These are phyloP conservation scores for Chloropsis hardwickii DNA, from an alignment of 2,113 vertebrate species.

Conservation along the genomic window DNA sequence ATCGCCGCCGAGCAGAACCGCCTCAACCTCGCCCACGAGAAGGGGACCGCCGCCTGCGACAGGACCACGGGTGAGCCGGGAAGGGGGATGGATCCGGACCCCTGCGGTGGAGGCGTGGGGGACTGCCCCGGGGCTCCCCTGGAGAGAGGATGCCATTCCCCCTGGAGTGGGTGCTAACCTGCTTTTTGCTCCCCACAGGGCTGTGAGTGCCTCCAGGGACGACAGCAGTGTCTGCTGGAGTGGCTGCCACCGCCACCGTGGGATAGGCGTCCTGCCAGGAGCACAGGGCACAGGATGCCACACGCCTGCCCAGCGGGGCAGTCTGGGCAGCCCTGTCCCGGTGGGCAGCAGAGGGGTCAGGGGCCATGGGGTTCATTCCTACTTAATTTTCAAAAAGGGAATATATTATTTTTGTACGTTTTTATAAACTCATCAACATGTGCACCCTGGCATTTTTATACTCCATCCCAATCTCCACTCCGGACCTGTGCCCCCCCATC, in stretches of 20 bases:
- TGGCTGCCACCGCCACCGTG: background rate
- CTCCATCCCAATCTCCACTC: background rate
- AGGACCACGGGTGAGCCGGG: constrained; percentile 44
- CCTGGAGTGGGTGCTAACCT: background rate
- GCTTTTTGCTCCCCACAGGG: background rate
- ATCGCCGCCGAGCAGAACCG: constrained; percentile 84
- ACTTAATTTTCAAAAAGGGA: constrained; percentile 46
- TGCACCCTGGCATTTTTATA: constrained; percentile 43
- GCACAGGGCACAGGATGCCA: background rate
- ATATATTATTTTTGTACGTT: constrained; percentile 62
- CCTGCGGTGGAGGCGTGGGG: background rate
- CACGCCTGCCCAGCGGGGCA: rapidly evolving
- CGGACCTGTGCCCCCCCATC: background rate
- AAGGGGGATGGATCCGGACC: rapidly evolving
- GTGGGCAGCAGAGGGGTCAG: background rate
- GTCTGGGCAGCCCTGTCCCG: rapidly evolving
- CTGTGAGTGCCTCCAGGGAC: background rate
- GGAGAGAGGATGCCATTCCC: background rate
- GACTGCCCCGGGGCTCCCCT: background rate
- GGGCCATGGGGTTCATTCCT: background rate
- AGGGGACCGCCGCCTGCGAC: constrained; percentile 71
- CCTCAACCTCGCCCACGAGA: constrained; percentile 86
- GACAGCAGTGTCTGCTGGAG: background rate
- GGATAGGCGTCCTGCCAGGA: background rate
- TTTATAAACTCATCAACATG: constrained; percentile 28